Conservation (phyloP, 2,888 invertebrate genomes). For the Beris chalybata region DNA sequence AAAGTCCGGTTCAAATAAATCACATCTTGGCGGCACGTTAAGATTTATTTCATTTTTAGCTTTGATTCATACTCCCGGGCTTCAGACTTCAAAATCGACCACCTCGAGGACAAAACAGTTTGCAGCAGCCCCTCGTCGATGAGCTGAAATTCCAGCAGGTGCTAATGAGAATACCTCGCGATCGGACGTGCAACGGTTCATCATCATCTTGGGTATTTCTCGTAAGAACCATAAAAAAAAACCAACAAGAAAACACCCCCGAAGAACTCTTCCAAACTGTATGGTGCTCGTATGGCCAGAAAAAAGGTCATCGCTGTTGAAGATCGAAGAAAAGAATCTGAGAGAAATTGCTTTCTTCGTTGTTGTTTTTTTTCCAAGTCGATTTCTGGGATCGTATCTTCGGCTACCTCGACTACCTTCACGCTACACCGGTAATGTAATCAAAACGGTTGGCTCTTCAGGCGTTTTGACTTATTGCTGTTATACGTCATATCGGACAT, state of each 20-base stretch:
- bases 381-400: not conserved
- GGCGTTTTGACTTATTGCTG: slow-evolving; percentile 35
- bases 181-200: slow-evolving; percentile 14
- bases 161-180: slow-evolving; percentile 31
- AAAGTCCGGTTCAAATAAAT: slow-evolving; percentile 33
- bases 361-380: not conserved
- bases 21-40: slow-evolving; percentile 35
- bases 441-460: slow-evolving; percentile 33
- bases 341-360: slow-evolving; percentile 1
- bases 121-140: not conserved
- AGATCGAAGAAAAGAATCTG: not conserved
- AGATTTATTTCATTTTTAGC: slow-evolving; percentile 36
- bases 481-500: slow-evolving; percentile 37
- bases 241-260: not conserved
- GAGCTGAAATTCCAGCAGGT: slow-evolving; percentile 35
- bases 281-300: not conserved
- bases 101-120: slow-evolving; percentile 29
- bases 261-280: too few species aligned
- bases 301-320: slow-evolving; percentile 1
- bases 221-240: not conserved
- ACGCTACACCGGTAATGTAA: slow-evolving; percentile 16
- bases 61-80: slow-evolving; percentile 29
- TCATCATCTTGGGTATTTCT: slow-evolving; percentile 14
- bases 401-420: too few species aligned
- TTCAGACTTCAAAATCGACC: slow-evolving; percentile 27